A percentile compares a stretch with the other conserved stretches of the same genome.
Evolutionary conservation across 2,113 vertebrate species (phyloP).

Genomic region (Colossoma macropomum): DNA sequence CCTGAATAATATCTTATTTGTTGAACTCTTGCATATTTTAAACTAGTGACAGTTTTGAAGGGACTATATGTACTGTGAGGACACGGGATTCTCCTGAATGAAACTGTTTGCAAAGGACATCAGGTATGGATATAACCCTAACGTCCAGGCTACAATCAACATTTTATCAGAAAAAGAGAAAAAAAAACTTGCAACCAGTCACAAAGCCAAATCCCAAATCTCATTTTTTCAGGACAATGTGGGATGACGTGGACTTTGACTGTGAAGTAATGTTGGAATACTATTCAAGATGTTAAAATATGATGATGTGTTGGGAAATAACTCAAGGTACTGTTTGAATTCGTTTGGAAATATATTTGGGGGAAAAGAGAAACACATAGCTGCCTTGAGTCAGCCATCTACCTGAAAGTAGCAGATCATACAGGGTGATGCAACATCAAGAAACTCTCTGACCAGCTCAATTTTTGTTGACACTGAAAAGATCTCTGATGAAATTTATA

Average conservation of each 20-base stretch:
- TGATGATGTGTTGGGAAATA: not conserved
- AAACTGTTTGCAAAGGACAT: constrained; percentile 37
- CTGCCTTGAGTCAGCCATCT: constrained; percentile 58
- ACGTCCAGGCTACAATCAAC: constrained; percentile 31
- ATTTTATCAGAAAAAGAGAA: not conserved
- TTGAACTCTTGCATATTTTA: constrained; percentile 25
- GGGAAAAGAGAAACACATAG: constrained; percentile 40
- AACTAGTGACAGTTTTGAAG: constrained; percentile 32
- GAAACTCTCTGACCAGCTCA: constrained; percentile 40
- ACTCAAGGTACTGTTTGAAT: not conserved
- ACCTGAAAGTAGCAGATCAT: constrained; percentile 55
- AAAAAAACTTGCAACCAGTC: not conserved
- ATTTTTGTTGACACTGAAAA: constrained; percentile 1
- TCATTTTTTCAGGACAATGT: not conserved
- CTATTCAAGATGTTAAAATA: not conserved
- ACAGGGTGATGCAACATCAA: constrained; percentile 50
- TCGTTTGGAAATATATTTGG: constrained; percentile 1
- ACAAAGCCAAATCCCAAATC: constrained; percentile 11
- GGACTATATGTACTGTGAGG: constrained; percentile 19
- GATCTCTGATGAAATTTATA: not conserved
- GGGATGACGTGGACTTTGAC: constrained; percentile 23
- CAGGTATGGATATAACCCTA: constrained; percentile 8
- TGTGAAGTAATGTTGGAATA: constrained; percentile 33
- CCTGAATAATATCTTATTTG: constrained; percentile 2
- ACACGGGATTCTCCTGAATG: constrained; percentile 10